Evolutionary conservation across 2,113 vertebrate species (phyloP).

Genomic region (Macroglossus sobrinus): DNA sequence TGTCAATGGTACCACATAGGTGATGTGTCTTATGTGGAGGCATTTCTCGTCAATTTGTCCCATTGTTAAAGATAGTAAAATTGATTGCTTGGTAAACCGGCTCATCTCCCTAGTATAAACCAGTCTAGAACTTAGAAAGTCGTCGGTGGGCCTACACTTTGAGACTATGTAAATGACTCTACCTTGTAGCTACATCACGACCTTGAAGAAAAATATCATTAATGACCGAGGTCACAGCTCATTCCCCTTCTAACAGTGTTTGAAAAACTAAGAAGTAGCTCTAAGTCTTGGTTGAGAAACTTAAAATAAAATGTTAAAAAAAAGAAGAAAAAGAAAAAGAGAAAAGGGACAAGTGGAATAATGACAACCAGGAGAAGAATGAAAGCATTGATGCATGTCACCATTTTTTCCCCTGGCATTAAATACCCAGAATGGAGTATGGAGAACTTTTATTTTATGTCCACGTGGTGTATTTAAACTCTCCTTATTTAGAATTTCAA

Average conservation of each 20-base stretch:
- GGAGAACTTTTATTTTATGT: background rate
- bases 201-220: background rate
- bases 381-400: accelerated
- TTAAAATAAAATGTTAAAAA: background rate
- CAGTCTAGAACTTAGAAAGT: no score
- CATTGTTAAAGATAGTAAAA: background rate
- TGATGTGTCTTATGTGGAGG: no score
- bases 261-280: background rate
- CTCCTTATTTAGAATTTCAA: conserved; percentile 54
- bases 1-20: background rate
- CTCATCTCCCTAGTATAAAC: background rate
- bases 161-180: background rate
- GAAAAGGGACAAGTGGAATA: background rate
- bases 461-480: background rate
- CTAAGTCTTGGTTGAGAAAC: background rate
- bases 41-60: accelerated
- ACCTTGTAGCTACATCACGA: background rate
- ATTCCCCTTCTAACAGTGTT: background rate
- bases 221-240: background rate
- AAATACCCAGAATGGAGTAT: background rate
- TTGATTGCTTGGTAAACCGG: background rate
- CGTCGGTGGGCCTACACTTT: background rate
- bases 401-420: background rate
- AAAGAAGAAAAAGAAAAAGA: background rate
- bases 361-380: background rate